Evolutionary conservation across 2,113 vertebrate genomes (phyloP), one percentile per base, ranked within the genome.

Genomic region (Cyprinodon brontotheroides): DNA sequence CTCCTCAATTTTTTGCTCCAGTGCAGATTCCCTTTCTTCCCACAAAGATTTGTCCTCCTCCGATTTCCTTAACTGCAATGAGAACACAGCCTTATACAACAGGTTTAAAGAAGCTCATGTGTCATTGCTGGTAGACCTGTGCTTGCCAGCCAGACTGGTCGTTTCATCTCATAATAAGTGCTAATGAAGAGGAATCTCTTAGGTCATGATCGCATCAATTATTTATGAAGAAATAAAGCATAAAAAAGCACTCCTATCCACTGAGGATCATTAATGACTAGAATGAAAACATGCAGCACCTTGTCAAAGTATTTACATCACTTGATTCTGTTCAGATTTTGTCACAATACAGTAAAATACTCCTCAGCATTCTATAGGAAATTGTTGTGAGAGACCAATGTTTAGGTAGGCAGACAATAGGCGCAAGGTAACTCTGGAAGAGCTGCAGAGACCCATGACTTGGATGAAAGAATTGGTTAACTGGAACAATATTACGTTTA

Each of bases 1-100:
- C 69, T 96, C 96, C 4, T 96, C 94, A 39, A 96, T 84, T 78
- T 94, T 96, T 86, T 93, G 93, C 87, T 96, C 94, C 81, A 97
- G 88, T 59, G 95, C 92, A 20, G 87, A 86, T 85, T 95, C 94
- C 82, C 87, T 94, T 50, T 89, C 87, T 81, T 95, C 95, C 95
- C 94, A 95, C 78, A 94, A 88, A 0, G 75, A 89, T 67, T 92
- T 94, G 82, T 95, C 94, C 71, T 94, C 93, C 86, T 96, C 95
- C 1, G 85, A 91, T 38, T 82, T 79, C 84, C 88, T 93, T 70
- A 97, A 91, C 96, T 98, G 68, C 45, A 63, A 10, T 84, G 66
- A 74, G 41, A 69, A 48, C 50, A 57, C 50, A 57, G 10, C 20
- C 17, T 57, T 57, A 2, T 57, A n/a, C 50, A 14, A 57, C 17